Percentiles rank a stretch among this genome's conserved stretches.
Evolutionary conservation across 2,113 vertebrate species (phyloP).

Genomic region (Trinectes maculatus): DNA sequence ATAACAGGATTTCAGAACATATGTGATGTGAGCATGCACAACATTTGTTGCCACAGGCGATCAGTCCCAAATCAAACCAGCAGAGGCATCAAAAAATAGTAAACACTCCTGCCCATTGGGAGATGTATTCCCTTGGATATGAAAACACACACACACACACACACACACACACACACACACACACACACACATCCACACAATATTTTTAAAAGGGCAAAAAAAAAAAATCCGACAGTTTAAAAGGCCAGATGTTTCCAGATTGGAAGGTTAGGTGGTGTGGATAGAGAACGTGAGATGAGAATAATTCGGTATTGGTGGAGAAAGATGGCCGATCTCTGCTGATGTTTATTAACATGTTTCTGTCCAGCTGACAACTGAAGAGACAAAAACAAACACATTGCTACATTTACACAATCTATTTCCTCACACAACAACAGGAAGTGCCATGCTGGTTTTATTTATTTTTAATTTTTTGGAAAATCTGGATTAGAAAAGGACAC

Average conservation of each 20-base stretch:
- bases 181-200: conserved; percentile 27
- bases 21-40: conserved; percentile 63
- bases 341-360: conserved; percentile 55
- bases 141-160: conserved; percentile 9
- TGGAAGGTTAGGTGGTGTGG: conserved; percentile 38
- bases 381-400: conserved; percentile 27
- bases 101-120: conserved; percentile 51
- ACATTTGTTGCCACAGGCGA: conserved; percentile 55
- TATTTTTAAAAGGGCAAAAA: conserved; percentile 52
- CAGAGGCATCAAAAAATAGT: conserved; percentile 55
- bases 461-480: neutral
- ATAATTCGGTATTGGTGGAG: conserved; percentile 47
- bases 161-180: too few species aligned
- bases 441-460: neutral
- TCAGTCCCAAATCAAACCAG: conserved; percentile 59
- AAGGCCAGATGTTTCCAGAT: conserved; percentile 29
- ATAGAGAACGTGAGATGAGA: conserved; percentile 35
- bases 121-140: conserved; percentile 34
- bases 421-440: conserved; percentile 27
- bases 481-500: conserved; percentile 20
- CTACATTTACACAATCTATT: conserved; percentile 55
- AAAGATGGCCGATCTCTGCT: conserved; percentile 41
- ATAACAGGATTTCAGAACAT: conserved; percentile 63
- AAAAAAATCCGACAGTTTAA: conserved; percentile 38
- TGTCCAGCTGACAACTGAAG: conserved; percentile 64